Percentiles rank a stretch among this genome's conserved stretches.
These are phyloP conservation scores for Diachasma alloeum DNA, from an alignment of 1,140 invertebrate genomes.

Conservation along the genomic window DNA sequence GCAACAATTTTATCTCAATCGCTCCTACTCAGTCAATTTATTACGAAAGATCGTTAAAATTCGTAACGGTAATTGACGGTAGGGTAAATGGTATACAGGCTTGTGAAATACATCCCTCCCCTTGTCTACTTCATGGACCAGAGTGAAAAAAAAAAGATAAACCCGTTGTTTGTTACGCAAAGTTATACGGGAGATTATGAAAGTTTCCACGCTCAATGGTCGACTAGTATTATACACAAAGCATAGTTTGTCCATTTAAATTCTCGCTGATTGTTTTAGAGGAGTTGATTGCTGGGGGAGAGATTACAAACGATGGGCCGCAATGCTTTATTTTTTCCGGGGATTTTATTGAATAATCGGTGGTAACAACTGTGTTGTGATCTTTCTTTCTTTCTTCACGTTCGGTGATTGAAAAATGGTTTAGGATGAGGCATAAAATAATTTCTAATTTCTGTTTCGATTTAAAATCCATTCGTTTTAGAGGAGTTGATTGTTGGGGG, in stretches of 20 bases:
- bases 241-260: neutral
- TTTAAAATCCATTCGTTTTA: too few relatives aligned
- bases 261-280: neutral
- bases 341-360: too few relatives aligned
- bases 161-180: constrained; percentile 28
- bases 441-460: too few relatives aligned
- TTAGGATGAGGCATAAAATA: too few relatives aligned
- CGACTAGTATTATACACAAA: constrained; percentile 13
- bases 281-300: neutral
- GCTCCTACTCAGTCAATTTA: neutral
- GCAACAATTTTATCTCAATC: constrained; percentile 2
- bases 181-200: constrained; percentile 27
- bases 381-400: too few relatives aligned
- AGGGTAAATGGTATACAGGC: constrained; percentile 29
- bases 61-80: constrained; percentile 33
- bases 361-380: too few relatives aligned
- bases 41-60: constrained; percentile 32
- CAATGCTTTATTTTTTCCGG: too few relatives aligned
- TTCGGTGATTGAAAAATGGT: too few relatives aligned
- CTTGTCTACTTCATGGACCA: neutral
- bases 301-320: neutral
- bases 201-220: constrained; percentile 7
- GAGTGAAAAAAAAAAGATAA: neutral
- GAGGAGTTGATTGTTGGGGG: too few relatives aligned
- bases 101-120: constrained; percentile 32